Evolutionary conservation across 2,797 vertebrate genomes (phyloP), one percentile per base, ranked within the genome.

Genomic region (Halcyon badia): DNA sequence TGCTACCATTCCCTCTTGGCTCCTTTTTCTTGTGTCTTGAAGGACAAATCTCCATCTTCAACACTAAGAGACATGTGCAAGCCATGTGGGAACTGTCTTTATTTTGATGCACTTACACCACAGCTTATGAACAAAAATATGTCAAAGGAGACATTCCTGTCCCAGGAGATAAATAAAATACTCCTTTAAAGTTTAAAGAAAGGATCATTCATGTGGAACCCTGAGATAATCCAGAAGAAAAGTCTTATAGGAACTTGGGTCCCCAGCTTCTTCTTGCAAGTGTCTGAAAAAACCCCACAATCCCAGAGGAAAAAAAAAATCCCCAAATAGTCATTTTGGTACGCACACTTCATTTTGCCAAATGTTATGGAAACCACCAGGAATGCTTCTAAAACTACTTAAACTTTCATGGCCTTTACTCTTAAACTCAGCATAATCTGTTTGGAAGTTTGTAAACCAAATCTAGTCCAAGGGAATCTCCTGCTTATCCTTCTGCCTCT

Each of bases 271-370:
- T 73, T 83, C 46, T 86, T 93, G 26, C 31, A 88, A 10, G 21
- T 39, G 6, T 86, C 76, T 86, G 26, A 86, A 87, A 93, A 93
- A 96, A 91, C 76, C 57, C 51, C 39, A 73, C 60, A 52, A 31
- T 58, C 57, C 30, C 65, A 84, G 68, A 79, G 30, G 42, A 17
- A 60, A 66, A 61, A 89, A 42, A 78, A 85, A 91, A 52, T 51
- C 54, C 35, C 79, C 84, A 52, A 41, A 71, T 6, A 80, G 83
- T 87, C 6, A 83, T 91, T 92, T 80, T 87, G 91, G 82, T 87
- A 95, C 41, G 48, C 5, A 12, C 35, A 41, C 5, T 89, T 79
- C 13, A 31, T 89, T 90, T 52, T 91, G 70, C 56, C 64, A 80
- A 83, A 87, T 60, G 17, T 56, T 89, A 80, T 12, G 8, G 77